Percentiles rank a stretch among this genome's conserved stretches.
Evolutionary conservation across 2,888 invertebrate species (phyloP).

Genomic region (Pristionchus entomophagus): DNA sequence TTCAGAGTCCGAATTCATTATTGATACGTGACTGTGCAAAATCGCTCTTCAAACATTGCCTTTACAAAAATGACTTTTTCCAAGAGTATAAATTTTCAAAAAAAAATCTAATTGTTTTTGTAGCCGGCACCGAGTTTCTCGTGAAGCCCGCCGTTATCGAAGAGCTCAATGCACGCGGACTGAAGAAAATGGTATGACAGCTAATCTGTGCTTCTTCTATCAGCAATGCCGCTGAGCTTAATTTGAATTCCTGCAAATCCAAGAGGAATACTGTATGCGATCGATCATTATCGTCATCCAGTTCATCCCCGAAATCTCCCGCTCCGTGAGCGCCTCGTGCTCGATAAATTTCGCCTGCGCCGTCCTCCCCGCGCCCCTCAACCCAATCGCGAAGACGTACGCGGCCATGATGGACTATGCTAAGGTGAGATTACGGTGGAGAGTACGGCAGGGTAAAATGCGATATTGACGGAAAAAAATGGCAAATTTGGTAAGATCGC

Average conservation of each 20-base stretch:
- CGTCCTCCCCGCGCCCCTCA: conserved; percentile 25
- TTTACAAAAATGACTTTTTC: background rate
- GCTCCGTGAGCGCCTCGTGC: conserved; percentile 1
- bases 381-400: conserved; percentile 37
- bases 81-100: background rate
- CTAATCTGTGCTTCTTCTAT: no score
- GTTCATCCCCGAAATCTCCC: conserved; percentile 7
- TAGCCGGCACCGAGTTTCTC: background rate
- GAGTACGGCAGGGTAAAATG: no score
- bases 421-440: background rate
- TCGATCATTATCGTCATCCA: background rate
- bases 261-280: no score
- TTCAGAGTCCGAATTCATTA: background rate
- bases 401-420: conserved; percentile 6
- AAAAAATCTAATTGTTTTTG: background rate
- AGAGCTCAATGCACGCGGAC: conserved; percentile 22
- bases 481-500: no score
- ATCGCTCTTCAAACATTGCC: background rate
- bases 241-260: no score
- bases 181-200: conserved; percentile 31
- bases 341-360: background rate
- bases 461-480: no score
- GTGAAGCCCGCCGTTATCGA: conserved; percentile 27
- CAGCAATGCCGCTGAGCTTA: no score
- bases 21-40: background rate